A percentile compares a stretch with the other conserved stretches of the same genome.
phyloP scores from a whole-genome alignment of 2,797 vertebrate genomes.

The Scolopax bukidnonensis region DNA sequence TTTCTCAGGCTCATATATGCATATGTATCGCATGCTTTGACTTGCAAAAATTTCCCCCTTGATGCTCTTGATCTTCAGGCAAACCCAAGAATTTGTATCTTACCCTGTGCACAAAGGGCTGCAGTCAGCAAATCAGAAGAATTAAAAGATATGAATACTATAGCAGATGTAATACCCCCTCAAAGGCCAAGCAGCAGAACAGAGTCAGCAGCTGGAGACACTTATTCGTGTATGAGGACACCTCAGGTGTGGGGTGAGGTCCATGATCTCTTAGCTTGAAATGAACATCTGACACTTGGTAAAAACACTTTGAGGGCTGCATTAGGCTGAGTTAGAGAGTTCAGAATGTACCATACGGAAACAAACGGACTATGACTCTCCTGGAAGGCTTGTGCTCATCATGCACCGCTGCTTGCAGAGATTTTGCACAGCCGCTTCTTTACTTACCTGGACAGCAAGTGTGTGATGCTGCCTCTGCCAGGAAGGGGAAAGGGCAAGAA shows the following conservation, averaged over 20 bases:
- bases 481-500: not conserved
- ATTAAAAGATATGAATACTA: not conserved
- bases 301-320: not conserved
- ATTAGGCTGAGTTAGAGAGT: not conserved
- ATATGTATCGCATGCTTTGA: not conserved
- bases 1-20: not conserved
- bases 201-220: not conserved
- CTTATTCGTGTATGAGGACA: accelerated
- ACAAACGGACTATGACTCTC: not conserved
- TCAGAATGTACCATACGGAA: not conserved
- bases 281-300: not conserved
- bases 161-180: not conserved
- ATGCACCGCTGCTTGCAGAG: not conserved
- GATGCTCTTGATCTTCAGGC: constrained; percentile 1
- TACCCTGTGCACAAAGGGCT: not conserved
- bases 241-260: not conserved
- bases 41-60: not conserved
- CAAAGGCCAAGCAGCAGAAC: not conserved
- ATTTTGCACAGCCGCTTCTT: not conserved
- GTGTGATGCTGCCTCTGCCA: not conserved
- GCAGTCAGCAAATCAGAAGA: not conserved
- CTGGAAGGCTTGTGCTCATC: not conserved
- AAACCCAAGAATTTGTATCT: not conserved
- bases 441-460: not conserved
- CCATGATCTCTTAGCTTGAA: not conserved